These are phyloP conservation scores for Theretra japonica DNA, from an alignment of 2,888 invertebrate species.

Conservation along the genomic window DNA sequence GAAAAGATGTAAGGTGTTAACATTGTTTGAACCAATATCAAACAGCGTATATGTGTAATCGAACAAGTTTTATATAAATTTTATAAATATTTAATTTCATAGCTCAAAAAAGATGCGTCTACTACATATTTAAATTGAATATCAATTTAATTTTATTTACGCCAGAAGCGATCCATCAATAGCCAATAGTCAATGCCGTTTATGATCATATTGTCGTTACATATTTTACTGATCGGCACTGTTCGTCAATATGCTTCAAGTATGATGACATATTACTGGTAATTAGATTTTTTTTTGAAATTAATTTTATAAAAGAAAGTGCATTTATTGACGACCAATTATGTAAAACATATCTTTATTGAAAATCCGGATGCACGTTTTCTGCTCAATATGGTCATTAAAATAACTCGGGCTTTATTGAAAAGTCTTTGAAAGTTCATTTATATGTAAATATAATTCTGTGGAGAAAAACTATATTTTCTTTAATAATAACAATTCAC, in stretches of 20 bases:
- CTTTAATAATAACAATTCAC: not conserved
- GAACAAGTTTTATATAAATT: constrained; percentile 15
- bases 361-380: no score
- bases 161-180: constrained; percentile 37
- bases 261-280: not conserved
- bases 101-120: constrained; percentile 27
- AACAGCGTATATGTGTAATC: not conserved
- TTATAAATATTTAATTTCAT: constrained; percentile 11
- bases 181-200: constrained; percentile 35
- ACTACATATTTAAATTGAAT: constrained; percentile 42
- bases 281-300: no score
- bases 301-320: no score
- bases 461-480: no score
- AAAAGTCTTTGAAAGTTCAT: no score
- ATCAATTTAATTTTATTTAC: constrained; percentile 38
- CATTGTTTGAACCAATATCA: not conserved
- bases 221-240: not conserved
- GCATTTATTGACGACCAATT: no score
- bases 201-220: constrained; percentile 30
- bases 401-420: no score
- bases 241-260: not conserved
- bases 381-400: not conserved
- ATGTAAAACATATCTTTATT: no score
- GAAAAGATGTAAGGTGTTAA: not conserved
- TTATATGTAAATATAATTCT: not conserved